These are phyloP conservation scores for Acrobasis suavella DNA, from an alignment of 2,888 invertebrate genomes.

Conservation along the genomic window DNA sequence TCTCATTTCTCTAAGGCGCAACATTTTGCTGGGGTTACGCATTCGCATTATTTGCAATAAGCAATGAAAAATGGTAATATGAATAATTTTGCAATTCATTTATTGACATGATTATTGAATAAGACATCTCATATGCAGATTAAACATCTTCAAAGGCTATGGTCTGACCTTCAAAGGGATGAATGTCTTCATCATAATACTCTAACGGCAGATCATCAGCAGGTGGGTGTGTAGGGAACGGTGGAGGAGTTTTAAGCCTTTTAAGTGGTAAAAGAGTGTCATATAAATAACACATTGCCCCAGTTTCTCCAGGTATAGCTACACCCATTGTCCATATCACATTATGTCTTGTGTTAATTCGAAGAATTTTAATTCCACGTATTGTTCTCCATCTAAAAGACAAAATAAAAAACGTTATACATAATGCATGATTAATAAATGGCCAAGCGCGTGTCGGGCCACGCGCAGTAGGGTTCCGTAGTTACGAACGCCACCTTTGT, in stretches of 20 bases:
- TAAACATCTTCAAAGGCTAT: conserved; percentile 83
- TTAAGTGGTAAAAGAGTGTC: conserved; percentile 88
- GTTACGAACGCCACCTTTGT: too few species aligned
- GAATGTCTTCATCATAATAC: conserved; percentile 88
- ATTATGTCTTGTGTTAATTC: conserved; percentile 97
- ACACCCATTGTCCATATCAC: conserved; percentile 94
- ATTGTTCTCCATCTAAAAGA: conserved; percentile 79
- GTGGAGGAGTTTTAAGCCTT: conserved; percentile 83
- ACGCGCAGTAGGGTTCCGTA: too few species aligned
- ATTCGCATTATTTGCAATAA: too few species aligned
- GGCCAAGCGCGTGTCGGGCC: too few species aligned
- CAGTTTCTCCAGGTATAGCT: conserved; percentile 91
- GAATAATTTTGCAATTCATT: too few species aligned
- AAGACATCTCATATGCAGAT: conserved; percentile 3
- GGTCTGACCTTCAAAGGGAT: conserved; percentile 87
- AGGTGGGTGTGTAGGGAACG: conserved; percentile 91
- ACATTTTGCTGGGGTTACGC: too few species aligned
- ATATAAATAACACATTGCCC: conserved; percentile 89
- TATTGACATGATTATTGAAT: too few species aligned
- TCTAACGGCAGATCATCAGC: conserved; percentile 86
- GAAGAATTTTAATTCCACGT: conserved; percentile 89
- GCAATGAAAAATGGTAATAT: too few species aligned
- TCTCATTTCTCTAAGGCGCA: too few species aligned
- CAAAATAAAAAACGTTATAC: conserved; percentile 5
- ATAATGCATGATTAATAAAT: too few species aligned